A percentile compares a stretch with the other conserved stretches of the same genome.
Evolutionary conservation across 2,888 invertebrate species (phyloP).

Genomic region (Polia nebulosa): DNA sequence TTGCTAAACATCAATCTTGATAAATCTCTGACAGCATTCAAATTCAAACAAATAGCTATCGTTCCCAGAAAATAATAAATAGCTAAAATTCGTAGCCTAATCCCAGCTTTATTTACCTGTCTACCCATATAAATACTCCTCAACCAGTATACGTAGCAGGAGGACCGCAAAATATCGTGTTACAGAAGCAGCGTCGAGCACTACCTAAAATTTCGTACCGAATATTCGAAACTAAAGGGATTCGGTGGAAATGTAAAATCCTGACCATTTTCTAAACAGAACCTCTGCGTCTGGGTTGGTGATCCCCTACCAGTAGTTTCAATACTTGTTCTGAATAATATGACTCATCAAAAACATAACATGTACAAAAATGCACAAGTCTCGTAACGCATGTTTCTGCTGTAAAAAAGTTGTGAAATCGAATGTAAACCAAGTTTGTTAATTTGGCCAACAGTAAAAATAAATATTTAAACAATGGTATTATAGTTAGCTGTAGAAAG

Average conservation of each 20-base stretch:
- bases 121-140: background rate
- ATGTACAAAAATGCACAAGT: too few relatives aligned
- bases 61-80: background rate
- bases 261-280: conserved; percentile 75
- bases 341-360: too few relatives aligned
- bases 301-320: conserved; percentile 64
- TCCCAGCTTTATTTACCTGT: background rate
- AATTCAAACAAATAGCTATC: too few relatives aligned
- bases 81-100: background rate
- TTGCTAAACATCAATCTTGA: background rate
- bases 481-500: too few relatives aligned
- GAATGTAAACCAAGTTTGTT: too few relatives aligned
- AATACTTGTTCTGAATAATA: background rate
- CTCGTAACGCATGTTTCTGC: too few relatives aligned
- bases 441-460: too few relatives aligned
- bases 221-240: conserved; percentile 53
- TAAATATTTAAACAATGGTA: too few relatives aligned
- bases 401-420: too few relatives aligned
- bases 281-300: conserved; percentile 64
- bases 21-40: background rate
- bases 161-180: conserved; percentile 37
- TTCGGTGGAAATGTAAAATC: conserved; percentile 72
- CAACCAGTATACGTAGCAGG: background rate
- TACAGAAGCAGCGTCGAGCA: conserved; percentile 27
- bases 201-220: conserved; percentile 52